phyloP scores from a whole-genome alignment of 2,888 invertebrate species.

The Antheraea assamensis region DNA sequence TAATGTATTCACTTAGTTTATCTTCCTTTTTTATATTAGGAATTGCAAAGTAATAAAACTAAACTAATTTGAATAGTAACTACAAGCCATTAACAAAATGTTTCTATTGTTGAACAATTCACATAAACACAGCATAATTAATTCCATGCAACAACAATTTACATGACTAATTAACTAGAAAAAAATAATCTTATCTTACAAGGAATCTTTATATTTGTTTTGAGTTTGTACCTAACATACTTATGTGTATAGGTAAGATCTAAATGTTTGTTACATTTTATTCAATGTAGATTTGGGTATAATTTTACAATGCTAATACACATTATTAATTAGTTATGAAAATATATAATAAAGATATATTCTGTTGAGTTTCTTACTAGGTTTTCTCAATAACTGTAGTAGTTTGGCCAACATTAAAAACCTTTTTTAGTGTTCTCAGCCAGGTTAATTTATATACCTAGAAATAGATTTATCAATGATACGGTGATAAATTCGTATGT shows the following conservation, averaged over 20 bases:
- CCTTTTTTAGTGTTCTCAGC: no score
- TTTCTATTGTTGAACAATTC: neutral
- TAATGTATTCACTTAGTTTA: neutral
- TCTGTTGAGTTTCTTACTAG: no score
- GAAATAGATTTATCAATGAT: no score
- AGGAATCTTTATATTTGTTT: neutral
- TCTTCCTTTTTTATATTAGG: neutral
- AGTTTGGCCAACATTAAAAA: no score
- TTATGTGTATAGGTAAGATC: neutral
- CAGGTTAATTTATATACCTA: no score
- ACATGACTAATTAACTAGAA: constrained; percentile 7
- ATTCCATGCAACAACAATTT: neutral
- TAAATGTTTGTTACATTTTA: neutral
- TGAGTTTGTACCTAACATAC: neutral
- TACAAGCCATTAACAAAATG: neutral
- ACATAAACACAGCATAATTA: constrained; percentile 1
- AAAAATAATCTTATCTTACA: constrained; percentile 8
- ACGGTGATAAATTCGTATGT: no score
- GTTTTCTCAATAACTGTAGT: no score
- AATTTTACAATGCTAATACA: neutral
- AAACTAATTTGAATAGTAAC: neutral
- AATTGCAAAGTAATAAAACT: neutral
- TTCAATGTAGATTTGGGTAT: neutral
- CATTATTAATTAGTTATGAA: neutral
- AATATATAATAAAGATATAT: neutral